Percentiles rank a stretch among this genome's conserved stretches.
phyloP scores from a whole-genome alignment of 1,140 invertebrate genomes.

The Epicauta chinensis region DNA sequence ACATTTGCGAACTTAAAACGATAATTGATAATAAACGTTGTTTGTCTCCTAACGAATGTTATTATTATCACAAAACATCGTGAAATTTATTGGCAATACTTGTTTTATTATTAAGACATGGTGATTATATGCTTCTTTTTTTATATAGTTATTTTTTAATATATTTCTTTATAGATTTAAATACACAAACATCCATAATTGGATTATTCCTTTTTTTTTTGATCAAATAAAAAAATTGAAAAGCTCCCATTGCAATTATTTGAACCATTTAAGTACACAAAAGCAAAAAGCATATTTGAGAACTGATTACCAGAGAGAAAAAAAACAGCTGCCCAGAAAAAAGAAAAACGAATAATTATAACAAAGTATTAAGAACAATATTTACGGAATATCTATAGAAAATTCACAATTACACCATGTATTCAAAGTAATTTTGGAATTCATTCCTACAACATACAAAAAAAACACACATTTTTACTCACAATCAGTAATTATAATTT shows the following conservation, averaged over 20 bases:
- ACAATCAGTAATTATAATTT: no score
- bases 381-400: slow-evolving; percentile 5
- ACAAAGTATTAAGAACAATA: not conserved
- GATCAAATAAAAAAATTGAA: not conserved
- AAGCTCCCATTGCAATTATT: slow-evolving; percentile 9
- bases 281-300: slow-evolving; percentile 10
- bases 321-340: slow-evolving; percentile 9
- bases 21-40: slow-evolving; percentile 1
- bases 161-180: slow-evolving; percentile 7
- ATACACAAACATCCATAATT: not conserved
- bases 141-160: slow-evolving; percentile 2
- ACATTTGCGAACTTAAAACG: not conserved
- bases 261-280: slow-evolving; percentile 13
- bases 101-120: slow-evolving; percentile 2
- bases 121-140: slow-evolving; percentile 1
- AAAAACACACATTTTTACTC: no score
- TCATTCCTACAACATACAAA: no score
- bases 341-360: slow-evolving; percentile 3
- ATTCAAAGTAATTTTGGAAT: not conserved
- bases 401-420: slow-evolving; percentile 14
- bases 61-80: slow-evolving; percentile 10
- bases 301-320: not conserved
- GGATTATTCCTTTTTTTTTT: slow-evolving; percentile 4
- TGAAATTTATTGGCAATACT: slow-evolving; percentile 12
- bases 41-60: not conserved